Base-by-base conservation (phyloP, 1,140 invertebrate genomes). In the Acromyrmex charruanus region DNA sequence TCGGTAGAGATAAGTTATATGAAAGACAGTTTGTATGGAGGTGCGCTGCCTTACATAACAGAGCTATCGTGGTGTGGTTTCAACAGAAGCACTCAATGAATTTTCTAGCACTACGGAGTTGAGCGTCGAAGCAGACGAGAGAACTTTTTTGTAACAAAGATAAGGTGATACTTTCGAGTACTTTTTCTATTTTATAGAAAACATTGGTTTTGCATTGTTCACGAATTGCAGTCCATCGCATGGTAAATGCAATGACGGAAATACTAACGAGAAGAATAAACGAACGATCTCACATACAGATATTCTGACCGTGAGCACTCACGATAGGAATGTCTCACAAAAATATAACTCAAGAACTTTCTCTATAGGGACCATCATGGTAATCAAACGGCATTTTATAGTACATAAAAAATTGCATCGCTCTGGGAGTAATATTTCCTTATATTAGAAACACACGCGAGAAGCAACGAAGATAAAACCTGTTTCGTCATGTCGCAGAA, bases 21-120 rank as follows among this genome's bases (percentile, higher is more conserved):
- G 66, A 74, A 75, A 74, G 55, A 59, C 69, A 63, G 80, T 74
- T 84, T 82, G 65, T 49, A 21, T 68, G 55, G 28, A 75, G 39
- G 39, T 74, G 55, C 21, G 53, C 69, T 59, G 14, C 69, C 25
- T 61, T 82, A 74, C 53, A 44, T 69, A 59, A 14, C 65, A 35
- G 65, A 39, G 12, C 18, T 55, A 28, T n/a, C 21, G 18, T 72
- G 14, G 25, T 25, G 51, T 16, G 66, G 39, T 21, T 51, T 28
- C 28, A 12, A 69, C 53, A 39, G 44, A 69, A 75, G 82, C 55
- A 12, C 74, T 80, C 74, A 81, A 89, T 89, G 75, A 89, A 89
- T 89, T 89, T 89, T 55, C 18, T 31, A 75, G 35, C 44, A 39
- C 63, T 88, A 63, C 51, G 51, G 25, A 51, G 25, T 63, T 21